phyloP scores from a whole-genome alignment of 2,113 vertebrate species.

The Thinocorus orbignyianus region DNA sequence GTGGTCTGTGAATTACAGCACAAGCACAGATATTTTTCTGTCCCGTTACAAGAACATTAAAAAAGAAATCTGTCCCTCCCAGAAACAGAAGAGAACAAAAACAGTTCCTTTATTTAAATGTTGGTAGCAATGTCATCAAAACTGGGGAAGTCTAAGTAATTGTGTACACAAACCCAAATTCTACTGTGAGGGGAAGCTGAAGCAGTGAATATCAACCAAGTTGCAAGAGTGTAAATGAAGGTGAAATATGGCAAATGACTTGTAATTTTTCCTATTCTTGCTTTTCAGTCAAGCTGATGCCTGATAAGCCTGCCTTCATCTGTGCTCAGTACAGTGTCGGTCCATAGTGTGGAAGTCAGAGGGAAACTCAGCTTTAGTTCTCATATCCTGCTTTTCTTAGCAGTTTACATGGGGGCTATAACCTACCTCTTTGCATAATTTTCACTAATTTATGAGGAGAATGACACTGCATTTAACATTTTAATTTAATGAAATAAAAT shows the following conservation, averaged over 20 bases:
- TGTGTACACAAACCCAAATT: neutral
- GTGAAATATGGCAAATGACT: neutral
- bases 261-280: neutral
- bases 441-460: neutral
- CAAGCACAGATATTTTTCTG: neutral
- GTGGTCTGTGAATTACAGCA: neutral
- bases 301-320: neutral
- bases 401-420: neutral
- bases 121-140: neutral
- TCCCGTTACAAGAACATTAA: neutral
- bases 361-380: neutral
- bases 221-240: neutral
- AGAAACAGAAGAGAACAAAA: neutral
- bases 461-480: neutral
- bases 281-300: neutral
- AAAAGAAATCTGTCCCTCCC: neutral
- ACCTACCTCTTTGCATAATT: neutral
- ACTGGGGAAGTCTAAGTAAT: neutral
- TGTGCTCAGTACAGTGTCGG: neutral
- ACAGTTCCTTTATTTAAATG: neutral
- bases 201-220: neutral
- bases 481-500: neutral
- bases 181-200: neutral
- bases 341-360: neutral
- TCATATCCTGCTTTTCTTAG: neutral